Evolutionary conservation across 2,888 invertebrate species (phyloP), one percentile per base, ranked within the genome.

Genomic region (Drosophila meridiana): DNA sequence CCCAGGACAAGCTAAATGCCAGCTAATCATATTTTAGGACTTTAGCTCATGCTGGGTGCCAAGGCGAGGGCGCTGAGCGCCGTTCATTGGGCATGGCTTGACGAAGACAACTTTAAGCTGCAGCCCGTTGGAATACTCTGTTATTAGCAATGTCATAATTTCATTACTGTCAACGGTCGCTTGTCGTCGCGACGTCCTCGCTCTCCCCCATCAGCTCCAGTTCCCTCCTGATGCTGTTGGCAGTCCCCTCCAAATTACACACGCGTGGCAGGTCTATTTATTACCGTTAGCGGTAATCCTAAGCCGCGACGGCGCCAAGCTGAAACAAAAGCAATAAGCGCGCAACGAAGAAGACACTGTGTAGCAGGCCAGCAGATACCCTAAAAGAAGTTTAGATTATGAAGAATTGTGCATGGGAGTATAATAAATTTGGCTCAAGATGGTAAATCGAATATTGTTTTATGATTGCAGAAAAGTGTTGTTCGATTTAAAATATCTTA

Each of bases 131-230:
- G 55, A 67, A 77, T 77, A 82, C 82, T 73, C 73, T 76, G 83
- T 82, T 89, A 88, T 89, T 87, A 85, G 85, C 87, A 78, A 81
- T 86, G 83, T 91, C 85, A 89, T 88, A 89, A 89, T 90, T 89
- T 91, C 86, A 90, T 91, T 91, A 90, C 85, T 87, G 87, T 90
- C 87, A 88, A 83, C 82, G 74, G 71, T 73, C 83, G 83, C 52
- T 48, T 65, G 72, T 68, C 72, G 59, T 60, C 68, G 56, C 60
- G 47, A 45, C 48, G 47, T 57, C 59, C 62, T 48, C 20, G 50
- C 43, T n/a, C 47, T 3, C 20, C 20, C 20, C 20, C 20, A 1
- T 1, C 20, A 20, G 20, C 20, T 20, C 60, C 11, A 28, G n/a
- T 60, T 36, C 30, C 47, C 32, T n/a, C 14, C 48, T 59, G 60